Conservation (phyloP, 2,888 invertebrate species). For the Pheosia tremula region DNA sequence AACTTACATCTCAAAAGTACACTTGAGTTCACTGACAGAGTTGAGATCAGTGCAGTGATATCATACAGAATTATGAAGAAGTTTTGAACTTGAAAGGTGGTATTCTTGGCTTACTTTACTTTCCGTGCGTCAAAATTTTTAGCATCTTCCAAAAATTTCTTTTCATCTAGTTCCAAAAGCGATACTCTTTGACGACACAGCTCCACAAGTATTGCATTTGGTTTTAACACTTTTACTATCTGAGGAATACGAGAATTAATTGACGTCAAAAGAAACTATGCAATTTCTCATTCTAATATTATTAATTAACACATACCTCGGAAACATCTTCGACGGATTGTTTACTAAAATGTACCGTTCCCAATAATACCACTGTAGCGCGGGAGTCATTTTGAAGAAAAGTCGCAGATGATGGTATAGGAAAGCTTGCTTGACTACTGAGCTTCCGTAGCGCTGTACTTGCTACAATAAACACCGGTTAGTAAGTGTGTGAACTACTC, state of each 20-base stretch:
- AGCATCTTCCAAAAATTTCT: slow-evolving; percentile 77
- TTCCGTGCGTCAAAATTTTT: slow-evolving; percentile 73
- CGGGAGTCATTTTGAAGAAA: slow-evolving; percentile 61
- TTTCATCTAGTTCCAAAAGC: slow-evolving; percentile 72
- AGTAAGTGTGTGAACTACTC: too few species aligned
- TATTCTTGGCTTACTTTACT: slow-evolving; percentile 60
- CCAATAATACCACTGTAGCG: slow-evolving; percentile 71
- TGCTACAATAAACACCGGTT: slow-evolving; percentile 8
- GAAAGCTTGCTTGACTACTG: slow-evolving; percentile 11
- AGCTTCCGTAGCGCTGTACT: slow-evolving; percentile 6
- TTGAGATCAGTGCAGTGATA: too few species aligned
- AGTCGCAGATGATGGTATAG: slow-evolving; percentile 64
- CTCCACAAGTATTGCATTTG: slow-evolving; percentile 76
- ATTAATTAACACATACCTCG: slow-evolving; percentile 45
- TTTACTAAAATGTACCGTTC: slow-evolving; percentile 79
- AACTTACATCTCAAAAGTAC: too few species aligned
- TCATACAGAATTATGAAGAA: too few species aligned
- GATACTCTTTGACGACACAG: slow-evolving; percentile 77
- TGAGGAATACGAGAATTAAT: slow-evolving; percentile 31
- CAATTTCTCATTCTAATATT: too few species aligned
- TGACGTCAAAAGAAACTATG: too few species aligned
- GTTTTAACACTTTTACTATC: slow-evolving; percentile 69
- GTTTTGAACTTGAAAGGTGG: too few species aligned
- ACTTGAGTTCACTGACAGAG: too few species aligned
- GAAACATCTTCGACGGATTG: slow-evolving; percentile 76